Base-by-base conservation (phyloP, 2,113 vertebrate species). In the Neolamprologus toae region DNA sequence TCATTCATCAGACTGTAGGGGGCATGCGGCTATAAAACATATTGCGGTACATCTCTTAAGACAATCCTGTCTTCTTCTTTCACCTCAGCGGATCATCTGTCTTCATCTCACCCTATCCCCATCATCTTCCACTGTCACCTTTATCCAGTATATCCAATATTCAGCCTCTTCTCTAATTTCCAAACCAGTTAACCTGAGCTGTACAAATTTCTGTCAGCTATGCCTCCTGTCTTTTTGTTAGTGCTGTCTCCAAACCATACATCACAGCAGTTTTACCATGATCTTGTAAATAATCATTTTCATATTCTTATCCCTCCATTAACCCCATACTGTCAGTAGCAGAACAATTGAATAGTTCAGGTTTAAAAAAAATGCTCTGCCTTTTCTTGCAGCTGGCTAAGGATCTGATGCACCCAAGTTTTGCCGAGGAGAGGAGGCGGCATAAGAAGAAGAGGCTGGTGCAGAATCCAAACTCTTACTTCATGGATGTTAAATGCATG, bases 391-490 rank as follows among this genome's bases (percentile, higher is more conserved):
- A 95, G 94, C 93, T 97, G 88, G 96, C 96, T 21, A 97, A 96
- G 89, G 98, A 98, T 54, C 95, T 98, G 91, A 91, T 98, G 90
- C 96, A 97, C 86, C 97, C 96, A 54, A 96, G 95, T 71, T 95
- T 96, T 1, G 92, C 94, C 3, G 97, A 97, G 93, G 97, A 98
- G 95, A 97, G 96, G 93, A 87, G 95, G 88, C 97, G 89, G 83
- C 97, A 98, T 93, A 98, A 98, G 96, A 98, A 98, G 94, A 98
- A 97, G 94, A 97, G 97, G 85, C 95, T 98, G 92, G 97, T 98
- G 51, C 97, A 98, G 94, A 97, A 96, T 47, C 97, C 97, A 19
- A 98, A 98, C 90, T 97, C 97, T 47, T 98, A 97, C 90, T 98
- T 98, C 89, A 97, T 98, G 97, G 97, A 98, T 59, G 97, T 98